phyloP scores from a whole-genome alignment of 2,113 vertebrate species.

The Arizona elegans region DNA sequence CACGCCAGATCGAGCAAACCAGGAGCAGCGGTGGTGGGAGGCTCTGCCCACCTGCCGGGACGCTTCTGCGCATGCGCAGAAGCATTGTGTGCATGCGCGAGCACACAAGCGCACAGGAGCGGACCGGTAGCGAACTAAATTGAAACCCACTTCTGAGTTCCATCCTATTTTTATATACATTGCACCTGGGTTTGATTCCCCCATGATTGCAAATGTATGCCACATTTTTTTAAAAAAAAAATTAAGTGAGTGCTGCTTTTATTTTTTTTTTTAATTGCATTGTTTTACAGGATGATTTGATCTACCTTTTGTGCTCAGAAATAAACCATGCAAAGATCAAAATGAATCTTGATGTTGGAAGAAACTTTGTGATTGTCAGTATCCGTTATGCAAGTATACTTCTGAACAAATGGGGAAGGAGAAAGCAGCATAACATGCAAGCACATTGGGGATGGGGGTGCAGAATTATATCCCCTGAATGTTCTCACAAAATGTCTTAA shows the following conservation, averaged over 20 bases:
- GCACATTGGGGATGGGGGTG: neutral
- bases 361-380: neutral
- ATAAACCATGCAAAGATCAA: neutral
- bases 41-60: too few relatives aligned
- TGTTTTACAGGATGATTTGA: neutral
- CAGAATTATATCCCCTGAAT: neutral
- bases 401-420: neutral
- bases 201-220: neutral
- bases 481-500: neutral
- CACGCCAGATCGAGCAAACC: accelerated
- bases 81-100: too few relatives aligned
- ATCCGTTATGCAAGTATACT: neutral
- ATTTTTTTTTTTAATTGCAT: neutral
- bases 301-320: neutral
- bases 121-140: too few relatives aligned
- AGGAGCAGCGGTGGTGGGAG: too few relatives aligned
- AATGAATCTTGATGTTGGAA: neutral
- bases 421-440: neutral
- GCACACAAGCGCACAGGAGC: too few relatives aligned
- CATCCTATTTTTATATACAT: neutral
- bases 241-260: neutral
- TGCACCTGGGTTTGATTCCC: neutral
- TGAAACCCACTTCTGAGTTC: neutral
- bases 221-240: neutral
- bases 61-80: too few relatives aligned